Percentiles rank a stretch among this genome's conserved stretches.
Evolutionary conservation across 2,113 vertebrate species (phyloP).

Genomic region (Xenopus laevis): DNA sequence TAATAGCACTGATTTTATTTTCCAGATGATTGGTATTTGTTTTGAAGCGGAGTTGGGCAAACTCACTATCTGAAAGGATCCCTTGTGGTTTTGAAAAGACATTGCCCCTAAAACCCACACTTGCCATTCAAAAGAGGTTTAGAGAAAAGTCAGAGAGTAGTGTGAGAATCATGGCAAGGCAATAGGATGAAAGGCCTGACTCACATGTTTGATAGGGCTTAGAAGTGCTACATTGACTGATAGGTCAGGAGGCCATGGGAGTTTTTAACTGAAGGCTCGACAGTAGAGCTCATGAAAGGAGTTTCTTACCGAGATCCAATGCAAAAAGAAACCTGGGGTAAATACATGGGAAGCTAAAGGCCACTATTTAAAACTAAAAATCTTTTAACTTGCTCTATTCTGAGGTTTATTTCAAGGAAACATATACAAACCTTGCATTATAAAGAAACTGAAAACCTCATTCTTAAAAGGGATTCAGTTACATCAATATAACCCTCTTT

Average conservation of each 20-base stretch:
- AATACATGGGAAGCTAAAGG: not conserved
- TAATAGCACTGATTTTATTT: not conserved
- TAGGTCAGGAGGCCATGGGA: conserved; percentile 35
- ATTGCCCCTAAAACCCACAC: conserved; percentile 23
- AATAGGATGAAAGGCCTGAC: conserved; percentile 1
- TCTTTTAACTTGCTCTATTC: too few species aligned
- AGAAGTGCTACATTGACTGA: conserved; percentile 21
- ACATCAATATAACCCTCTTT: too few species aligned
- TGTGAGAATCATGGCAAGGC: conserved; percentile 23
- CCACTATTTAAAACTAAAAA: too few species aligned
- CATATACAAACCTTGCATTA: too few species aligned
- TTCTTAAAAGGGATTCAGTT: too few species aligned
- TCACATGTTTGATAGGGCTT: conserved; percentile 2
- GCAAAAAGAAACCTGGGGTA: not conserved
- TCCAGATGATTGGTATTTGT: conserved; percentile 31
- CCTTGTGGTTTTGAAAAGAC: not conserved
- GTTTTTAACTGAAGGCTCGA: not conserved
- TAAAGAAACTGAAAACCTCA: too few species aligned
- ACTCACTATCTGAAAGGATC: not conserved
- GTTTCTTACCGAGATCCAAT: conserved; percentile 2
- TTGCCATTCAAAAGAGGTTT: conserved; percentile 11
- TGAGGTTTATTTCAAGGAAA: too few species aligned
- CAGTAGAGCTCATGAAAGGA: not conserved
- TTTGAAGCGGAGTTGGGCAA: conserved; percentile 1
- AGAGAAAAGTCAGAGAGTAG: conserved; percentile 3